phyloP scores from a whole-genome alignment of 1,140 invertebrate genomes.

The Solenopsis invicta region DNA sequence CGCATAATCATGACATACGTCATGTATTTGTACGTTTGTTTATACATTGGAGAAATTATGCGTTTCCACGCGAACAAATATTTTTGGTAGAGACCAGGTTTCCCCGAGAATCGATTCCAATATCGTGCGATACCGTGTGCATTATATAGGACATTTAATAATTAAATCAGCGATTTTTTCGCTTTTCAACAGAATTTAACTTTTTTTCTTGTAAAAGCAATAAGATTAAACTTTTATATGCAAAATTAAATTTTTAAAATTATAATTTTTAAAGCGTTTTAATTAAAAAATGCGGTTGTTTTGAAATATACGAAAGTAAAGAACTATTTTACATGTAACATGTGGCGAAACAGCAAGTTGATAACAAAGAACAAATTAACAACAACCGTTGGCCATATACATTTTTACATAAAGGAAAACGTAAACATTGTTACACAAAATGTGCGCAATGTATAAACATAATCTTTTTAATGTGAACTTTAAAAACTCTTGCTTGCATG shows the following conservation, averaged over 20 bases:
- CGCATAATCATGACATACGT: constrained; percentile 6
- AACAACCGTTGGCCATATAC: background rate
- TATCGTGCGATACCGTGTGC: background rate
- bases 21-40: constrained; percentile 16
- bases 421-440: background rate
- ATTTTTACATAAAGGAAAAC: background rate
- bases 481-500: background rate
- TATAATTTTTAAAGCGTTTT: background rate
- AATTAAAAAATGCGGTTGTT: background rate
- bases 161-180: background rate
- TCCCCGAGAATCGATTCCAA: background rate
- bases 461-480: constrained; percentile 13
- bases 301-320: background rate
- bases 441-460: background rate
- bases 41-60: background rate
- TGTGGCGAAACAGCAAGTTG: background rate
- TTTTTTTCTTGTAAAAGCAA: background rate
- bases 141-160: background rate
- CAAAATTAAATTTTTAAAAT: background rate
- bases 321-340: background rate
- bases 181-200: background rate
- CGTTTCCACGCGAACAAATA: background rate
- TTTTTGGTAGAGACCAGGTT: background rate
- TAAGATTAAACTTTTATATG: background rate
- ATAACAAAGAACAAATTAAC: background rate